These are phyloP conservation scores for Galerucella pusilla DNA, from an alignment of 2,888 invertebrate genomes.

Conservation along the genomic window DNA sequence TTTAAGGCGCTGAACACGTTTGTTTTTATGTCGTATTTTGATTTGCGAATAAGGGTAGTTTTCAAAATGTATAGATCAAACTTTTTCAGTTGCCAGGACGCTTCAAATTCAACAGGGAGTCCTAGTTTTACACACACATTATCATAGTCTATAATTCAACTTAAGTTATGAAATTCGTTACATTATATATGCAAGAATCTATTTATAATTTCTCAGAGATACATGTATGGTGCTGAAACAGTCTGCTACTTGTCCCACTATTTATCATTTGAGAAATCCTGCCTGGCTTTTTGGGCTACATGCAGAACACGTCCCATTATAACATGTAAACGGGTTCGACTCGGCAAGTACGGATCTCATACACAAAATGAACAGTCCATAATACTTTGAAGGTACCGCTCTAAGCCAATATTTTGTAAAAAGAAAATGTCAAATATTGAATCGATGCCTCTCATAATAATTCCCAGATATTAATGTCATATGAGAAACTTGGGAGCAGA, in stretches of 20 bases:
- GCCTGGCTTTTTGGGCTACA: conserved; percentile 23
- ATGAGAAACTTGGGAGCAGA: too few species aligned
- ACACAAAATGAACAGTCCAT: neutral
- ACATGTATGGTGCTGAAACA: conserved; percentile 7
- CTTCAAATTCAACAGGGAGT: neutral
- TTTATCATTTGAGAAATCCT: conserved; percentile 29
- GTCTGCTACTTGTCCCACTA: conserved; percentile 20
- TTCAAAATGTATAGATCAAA: neutral
- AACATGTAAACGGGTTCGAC: conserved; percentile 9
- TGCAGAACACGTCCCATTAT: conserved; percentile 20
- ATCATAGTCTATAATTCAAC: too few species aligned
- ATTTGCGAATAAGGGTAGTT: neutral
- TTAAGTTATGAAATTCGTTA: too few species aligned
- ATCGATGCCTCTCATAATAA: too few species aligned
- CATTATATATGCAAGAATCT: too few species aligned
- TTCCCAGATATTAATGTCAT: too few species aligned
- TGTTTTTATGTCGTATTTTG: neutral
- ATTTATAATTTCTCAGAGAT: neutral
- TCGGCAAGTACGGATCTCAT: neutral
- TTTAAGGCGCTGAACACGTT: conserved; percentile 11
- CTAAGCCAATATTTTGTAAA: neutral
- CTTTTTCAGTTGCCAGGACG: neutral
- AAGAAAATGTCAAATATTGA: too few species aligned
- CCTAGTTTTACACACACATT: too few species aligned
- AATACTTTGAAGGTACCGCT: neutral